Conservation (phyloP, 2,113 vertebrate species). For the Cottus gobio region DNA sequence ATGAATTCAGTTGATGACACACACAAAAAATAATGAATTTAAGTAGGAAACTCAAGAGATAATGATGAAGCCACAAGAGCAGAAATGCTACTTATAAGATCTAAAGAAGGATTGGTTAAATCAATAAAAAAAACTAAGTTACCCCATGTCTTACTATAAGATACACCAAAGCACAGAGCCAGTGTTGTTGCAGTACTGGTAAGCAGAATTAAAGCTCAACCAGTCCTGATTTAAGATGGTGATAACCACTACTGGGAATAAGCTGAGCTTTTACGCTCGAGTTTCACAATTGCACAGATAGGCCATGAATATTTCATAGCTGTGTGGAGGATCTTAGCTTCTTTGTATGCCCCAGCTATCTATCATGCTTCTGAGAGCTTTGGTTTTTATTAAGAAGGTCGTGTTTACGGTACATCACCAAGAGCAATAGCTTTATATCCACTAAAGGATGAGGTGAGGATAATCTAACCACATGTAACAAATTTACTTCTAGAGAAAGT, state of each 20-base stretch:
- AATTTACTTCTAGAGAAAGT: background rate
- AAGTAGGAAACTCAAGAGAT: background rate
- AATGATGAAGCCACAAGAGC: background rate
- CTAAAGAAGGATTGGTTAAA: background rate
- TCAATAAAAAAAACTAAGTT: background rate
- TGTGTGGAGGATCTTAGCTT: slow-evolving; percentile 16
- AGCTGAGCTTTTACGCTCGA: slow-evolving; percentile 24
- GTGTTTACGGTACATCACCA: slow-evolving; percentile 4
- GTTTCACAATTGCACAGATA: slow-evolving; percentile 37
- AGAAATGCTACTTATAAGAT: background rate
- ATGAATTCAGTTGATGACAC: slow-evolving; percentile 10
- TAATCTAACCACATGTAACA: slow-evolving; percentile 11
- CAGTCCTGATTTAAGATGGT: slow-evolving; percentile 31
- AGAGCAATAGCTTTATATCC: background rate
- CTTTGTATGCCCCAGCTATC: slow-evolving; percentile 13
- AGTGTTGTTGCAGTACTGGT: background rate
- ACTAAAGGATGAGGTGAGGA: slow-evolving; percentile 1
- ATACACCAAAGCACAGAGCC: background rate
- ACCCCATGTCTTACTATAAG: background rate
- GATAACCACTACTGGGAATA: slow-evolving; percentile 36
- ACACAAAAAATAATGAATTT: background rate
- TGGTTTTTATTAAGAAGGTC: slow-evolving; percentile 41
- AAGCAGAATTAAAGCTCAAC: slow-evolving; percentile 9
- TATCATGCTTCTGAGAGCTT: slow-evolving; percentile 9
- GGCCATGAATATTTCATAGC: slow-evolving; percentile 61